Evolutionary conservation across 2,113 vertebrate genomes (phyloP).

Genomic region (Campylorhamphus procurvoides): DNA sequence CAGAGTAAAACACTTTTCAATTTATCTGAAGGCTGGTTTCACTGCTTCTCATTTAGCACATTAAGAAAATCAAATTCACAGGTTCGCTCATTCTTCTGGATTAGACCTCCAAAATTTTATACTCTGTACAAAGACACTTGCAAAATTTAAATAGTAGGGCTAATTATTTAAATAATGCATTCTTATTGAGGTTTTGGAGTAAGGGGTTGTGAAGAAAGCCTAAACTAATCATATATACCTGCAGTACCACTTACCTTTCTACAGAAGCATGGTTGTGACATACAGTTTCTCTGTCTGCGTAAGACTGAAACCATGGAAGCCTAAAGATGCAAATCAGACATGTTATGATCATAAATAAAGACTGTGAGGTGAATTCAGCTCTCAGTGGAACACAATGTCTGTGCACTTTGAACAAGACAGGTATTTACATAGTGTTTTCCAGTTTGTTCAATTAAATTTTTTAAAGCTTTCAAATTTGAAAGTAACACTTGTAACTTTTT

Average conservation of each 20-base stretch:
- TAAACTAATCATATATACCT: neutral
- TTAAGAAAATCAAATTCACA: neutral
- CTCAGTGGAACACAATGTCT: neutral
- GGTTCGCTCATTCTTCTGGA: neutral
- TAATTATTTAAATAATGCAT: neutral
- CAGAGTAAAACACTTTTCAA: neutral
- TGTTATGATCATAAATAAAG: neutral
- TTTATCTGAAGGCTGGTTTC: neutral
- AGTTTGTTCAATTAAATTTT: neutral
- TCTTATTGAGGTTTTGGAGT: neutral
- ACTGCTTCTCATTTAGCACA: neutral
- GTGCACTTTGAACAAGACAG: neutral
- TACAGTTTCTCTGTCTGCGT: neutral
- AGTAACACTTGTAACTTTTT: neutral
- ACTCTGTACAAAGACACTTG: neutral
- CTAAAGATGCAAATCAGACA: slow-evolving; percentile 26
- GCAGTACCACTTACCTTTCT: slow-evolving; percentile 12
- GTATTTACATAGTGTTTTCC: neutral
- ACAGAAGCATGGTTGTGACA: neutral
- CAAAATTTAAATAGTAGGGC: neutral
- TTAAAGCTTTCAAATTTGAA: neutral
- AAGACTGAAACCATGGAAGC: neutral
- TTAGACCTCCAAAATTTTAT: neutral
- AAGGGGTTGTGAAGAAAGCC: neutral
- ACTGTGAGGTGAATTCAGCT: neutral